phyloP scores from a whole-genome alignment of 2,888 invertebrate species.

The Eupelmus urozonus region DNA sequence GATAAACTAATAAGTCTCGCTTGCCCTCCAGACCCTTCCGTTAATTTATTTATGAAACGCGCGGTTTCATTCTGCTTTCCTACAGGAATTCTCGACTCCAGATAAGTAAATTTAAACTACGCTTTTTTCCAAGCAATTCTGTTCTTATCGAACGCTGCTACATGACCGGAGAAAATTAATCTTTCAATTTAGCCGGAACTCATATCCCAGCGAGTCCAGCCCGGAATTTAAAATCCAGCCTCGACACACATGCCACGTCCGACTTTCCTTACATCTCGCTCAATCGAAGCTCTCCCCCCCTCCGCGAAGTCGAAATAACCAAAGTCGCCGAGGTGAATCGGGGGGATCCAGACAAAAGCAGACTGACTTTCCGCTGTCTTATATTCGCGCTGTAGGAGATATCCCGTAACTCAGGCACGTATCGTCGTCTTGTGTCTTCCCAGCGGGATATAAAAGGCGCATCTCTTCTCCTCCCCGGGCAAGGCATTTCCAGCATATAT shows the following conservation, averaged over 20 bases:
- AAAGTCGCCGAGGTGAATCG: conserved; percentile 19
- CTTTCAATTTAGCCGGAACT: too few relatives aligned
- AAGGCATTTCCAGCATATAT: conserved; percentile 3
- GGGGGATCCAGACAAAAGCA: conserved; percentile 33
- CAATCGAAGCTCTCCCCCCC: conserved; percentile 7
- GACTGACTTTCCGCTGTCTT: background rate
- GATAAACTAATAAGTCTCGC: conserved; percentile 28
- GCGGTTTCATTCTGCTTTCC: too few relatives aligned
- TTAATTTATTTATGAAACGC: conserved; percentile 10
- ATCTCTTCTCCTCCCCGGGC: background rate
- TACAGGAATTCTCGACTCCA: too few relatives aligned
- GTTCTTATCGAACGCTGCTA: too few relatives aligned
- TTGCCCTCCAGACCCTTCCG: background rate
- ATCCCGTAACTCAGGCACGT: conserved; percentile 49
- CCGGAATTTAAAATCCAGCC: background rate
- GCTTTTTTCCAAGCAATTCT: too few relatives aligned
- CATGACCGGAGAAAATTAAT: too few relatives aligned
- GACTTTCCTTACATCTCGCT: background rate
- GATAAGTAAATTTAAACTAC: too few relatives aligned
- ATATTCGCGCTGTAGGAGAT: background rate
- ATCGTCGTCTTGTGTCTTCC: conserved; percentile 35
- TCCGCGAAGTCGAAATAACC: conserved; percentile 16
- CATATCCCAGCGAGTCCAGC: too few relatives aligned
- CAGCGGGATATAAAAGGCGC: conserved; percentile 30
- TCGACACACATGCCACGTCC: too few relatives aligned